A percentile compares a stretch with the other conserved stretches of the same genome.
These are phyloP conservation scores for Laticauda colubrina DNA, from an alignment of 2,113 vertebrate genomes.

Conservation along the genomic window DNA sequence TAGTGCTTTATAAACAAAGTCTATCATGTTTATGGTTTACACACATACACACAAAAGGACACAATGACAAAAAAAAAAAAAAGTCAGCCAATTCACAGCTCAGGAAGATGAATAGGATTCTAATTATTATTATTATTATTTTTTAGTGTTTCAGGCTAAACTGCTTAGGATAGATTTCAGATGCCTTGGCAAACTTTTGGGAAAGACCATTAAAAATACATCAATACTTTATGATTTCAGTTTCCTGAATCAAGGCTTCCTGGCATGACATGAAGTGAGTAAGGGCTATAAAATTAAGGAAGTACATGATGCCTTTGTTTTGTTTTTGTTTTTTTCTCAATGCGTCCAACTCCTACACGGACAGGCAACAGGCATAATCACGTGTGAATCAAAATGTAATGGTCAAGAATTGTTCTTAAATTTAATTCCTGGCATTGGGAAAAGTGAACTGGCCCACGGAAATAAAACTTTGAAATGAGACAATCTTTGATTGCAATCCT, in stretches of 20 bases:
- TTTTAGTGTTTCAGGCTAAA: neutral
- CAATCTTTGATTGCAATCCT: neutral
- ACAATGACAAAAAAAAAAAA: neutral
- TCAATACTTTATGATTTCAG: neutral
- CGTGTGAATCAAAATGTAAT: neutral
- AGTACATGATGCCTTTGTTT: neutral
- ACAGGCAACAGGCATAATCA: neutral
- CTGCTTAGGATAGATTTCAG: neutral
- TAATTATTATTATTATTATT: neutral
- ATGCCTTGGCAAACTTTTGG: neutral
- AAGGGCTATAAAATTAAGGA: constrained; percentile 7
- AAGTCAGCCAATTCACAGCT: neutral
- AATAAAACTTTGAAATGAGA: neutral
- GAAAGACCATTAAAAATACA: constrained; percentile 15
- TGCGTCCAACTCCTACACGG: neutral
- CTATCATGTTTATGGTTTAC: neutral
- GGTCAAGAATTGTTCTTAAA: neutral
- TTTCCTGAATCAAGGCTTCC: constrained; percentile 6
- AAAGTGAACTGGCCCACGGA: neutral
- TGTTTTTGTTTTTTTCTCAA: neutral
- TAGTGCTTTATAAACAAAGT: constrained; percentile 8
- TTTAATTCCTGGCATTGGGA: neutral
- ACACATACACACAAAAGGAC: neutral
- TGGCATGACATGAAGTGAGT: constrained; percentile 12
- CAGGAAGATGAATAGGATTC: neutral